Percentiles rank a stretch among this genome's conserved stretches.
Evolutionary conservation across 2,797 vertebrate species (phyloP).

Genomic region (Alectoris magna): DNA sequence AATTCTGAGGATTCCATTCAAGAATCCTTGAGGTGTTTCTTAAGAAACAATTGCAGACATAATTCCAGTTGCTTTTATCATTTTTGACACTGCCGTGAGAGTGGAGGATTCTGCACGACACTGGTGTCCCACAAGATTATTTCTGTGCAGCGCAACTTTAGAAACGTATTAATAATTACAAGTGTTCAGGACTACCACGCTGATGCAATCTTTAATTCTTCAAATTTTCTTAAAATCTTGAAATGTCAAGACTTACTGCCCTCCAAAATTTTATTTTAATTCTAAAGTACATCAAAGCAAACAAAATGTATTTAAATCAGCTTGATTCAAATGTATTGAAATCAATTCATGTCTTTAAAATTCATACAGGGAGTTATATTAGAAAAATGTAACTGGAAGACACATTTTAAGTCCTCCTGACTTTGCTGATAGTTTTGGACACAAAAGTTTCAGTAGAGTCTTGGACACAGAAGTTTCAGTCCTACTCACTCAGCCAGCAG

Average conservation of each 20-base stretch:
- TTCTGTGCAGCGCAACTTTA: background rate
- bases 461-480: background rate
- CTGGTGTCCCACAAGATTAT: accelerated
- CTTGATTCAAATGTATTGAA: too few species aligned
- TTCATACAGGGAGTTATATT: background rate
- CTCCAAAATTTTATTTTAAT: too few species aligned
- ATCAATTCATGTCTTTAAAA: too few species aligned
- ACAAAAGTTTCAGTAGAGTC: background rate
- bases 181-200: background rate
- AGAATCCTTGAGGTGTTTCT: background rate
- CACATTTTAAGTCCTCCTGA: background rate
- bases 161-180: background rate
- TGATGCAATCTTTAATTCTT: background rate
- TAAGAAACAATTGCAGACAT: background rate
- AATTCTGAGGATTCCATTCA: background rate
- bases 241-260: too few species aligned
- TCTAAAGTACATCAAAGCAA: too few species aligned
- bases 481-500: background rate
- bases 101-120: background rate
- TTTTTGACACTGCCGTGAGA: background rate
- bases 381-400: background rate
- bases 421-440: background rate
- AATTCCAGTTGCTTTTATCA: background rate
- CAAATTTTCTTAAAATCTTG: background rate
- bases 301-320: too few species aligned